Base-by-base conservation (phyloP, 2,888 invertebrate species). In the Eubasilissa splendida region DNA sequence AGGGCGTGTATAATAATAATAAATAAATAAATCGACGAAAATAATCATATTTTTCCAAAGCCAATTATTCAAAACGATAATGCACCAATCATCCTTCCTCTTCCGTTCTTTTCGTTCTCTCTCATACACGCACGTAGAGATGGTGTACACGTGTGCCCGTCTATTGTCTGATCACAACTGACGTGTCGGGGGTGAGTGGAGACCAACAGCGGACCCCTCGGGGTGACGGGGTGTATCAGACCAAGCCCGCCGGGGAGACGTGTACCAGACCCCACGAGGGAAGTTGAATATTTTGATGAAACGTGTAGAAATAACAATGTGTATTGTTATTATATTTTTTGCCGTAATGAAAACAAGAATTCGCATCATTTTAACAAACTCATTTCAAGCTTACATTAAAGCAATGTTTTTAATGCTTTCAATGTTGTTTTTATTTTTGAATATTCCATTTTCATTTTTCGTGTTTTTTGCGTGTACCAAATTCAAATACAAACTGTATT, bases 251-350 rank as follows among this genome's bases (percentile, higher is more conserved):
- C 33, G 63, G 63, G 63, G n/a, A 4, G 1, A 31, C 4, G 9
- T 63, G 63, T 63, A 11, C 12, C 33, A 4, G 63, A 33, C 33
- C 42, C 63, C 12, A 33, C 33, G 63, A 63, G 42, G 42, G 42
- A 63, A 63, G 33, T 7, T 63, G 10, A 63, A 11, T 63, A 33
- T 63, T 63, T 63, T 42, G 42, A 42, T 63, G n/a, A 31, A 63
- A 33, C 63, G 33, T 31, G 42, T 42, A 63, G 33, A 63, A 63
- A 33, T 33, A 63, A 63, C 63, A 63, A 12, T 63, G 22, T 4
- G 33, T 31, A 63, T 33, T 63, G 63, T 63, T 63, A 63, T 63
- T 63, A 33, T 63, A 33, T n/a, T 63, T 33, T 63, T n/a, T 42
- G 33, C 33, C n/a, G 4, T 33, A 31, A 31, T 33, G 12, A 33